Evolutionary conservation across 2,113 vertebrate species (phyloP).

Genomic region (Perccottus glenii): DNA sequence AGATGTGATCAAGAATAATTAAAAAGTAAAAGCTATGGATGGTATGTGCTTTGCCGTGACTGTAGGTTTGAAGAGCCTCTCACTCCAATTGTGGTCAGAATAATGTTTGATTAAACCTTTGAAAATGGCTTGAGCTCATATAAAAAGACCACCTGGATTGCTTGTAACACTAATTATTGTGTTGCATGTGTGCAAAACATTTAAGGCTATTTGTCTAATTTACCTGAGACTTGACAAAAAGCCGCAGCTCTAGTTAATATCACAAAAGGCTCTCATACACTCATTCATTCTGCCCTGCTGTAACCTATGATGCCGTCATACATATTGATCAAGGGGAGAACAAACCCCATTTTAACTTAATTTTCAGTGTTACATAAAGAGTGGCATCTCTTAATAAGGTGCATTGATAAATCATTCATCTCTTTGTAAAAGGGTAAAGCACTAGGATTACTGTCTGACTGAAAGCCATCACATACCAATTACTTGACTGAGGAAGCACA

Average conservation of each 20-base stretch:
- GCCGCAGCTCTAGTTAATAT: constrained; percentile 41
- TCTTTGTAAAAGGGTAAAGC: constrained; percentile 73
- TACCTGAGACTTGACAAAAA: constrained; percentile 49
- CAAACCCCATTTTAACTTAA: constrained; percentile 73
- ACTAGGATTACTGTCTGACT: constrained; percentile 58
- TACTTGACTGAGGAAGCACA: constrained; percentile 45
- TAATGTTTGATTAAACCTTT: too few species aligned
- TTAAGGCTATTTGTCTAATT: constrained; percentile 30
- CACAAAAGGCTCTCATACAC: constrained; percentile 37
- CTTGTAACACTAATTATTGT: too few species aligned
- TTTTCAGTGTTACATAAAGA: constrained; percentile 71
- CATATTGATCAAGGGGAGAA: constrained; percentile 72
- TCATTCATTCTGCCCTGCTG: constrained; percentile 37
- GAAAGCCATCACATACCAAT: constrained; percentile 63
- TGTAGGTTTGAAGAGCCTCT: too few species aligned
- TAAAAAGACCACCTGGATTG: too few species aligned
- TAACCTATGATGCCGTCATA: constrained; percentile 45
- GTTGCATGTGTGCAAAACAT: too few species aligned
- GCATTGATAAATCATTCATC: constrained; percentile 85
- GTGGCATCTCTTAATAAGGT: constrained; percentile 79
- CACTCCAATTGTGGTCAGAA: too few species aligned
- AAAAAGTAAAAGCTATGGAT: too few species aligned
- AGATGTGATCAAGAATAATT: too few species aligned
- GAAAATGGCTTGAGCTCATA: too few species aligned
- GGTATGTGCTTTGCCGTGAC: too few species aligned